Conservation (phyloP, 2,113 vertebrate species). For the Etia nguti region DNA sequence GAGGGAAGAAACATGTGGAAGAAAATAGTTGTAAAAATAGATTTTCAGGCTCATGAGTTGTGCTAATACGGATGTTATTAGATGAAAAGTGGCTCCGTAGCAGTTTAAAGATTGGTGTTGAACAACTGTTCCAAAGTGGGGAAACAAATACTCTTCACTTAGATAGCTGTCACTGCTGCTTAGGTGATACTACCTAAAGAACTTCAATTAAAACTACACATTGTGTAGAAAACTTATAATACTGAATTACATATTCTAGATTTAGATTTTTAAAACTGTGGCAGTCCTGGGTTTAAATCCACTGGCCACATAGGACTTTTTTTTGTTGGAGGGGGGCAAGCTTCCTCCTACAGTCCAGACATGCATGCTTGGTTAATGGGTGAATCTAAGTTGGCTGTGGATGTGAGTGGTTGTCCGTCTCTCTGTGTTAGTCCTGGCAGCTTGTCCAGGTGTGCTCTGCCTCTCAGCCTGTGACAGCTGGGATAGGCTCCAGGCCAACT, state of each 20-base stretch:
- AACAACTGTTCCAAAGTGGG: no score
- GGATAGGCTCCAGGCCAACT: not conserved
- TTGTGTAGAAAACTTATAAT: rapidly evolving
- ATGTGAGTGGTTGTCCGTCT: not conserved
- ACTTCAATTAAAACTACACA: rapidly evolving
- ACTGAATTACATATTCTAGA: not conserved
- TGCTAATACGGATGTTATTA: rapidly evolving
- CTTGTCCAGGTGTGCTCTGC: not conserved
- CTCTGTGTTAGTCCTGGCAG: not conserved
- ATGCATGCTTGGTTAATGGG: not conserved
- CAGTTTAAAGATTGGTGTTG: no score
- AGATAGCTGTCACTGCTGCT: not conserved
- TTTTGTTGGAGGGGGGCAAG: rapidly evolving
- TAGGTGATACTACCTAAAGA: not conserved
- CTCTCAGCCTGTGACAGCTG: not conserved
- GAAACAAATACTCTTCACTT: not conserved
- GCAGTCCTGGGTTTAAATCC: not conserved
- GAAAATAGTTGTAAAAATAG: not conserved
- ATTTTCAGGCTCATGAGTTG: not conserved
- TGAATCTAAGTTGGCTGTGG: not conserved
- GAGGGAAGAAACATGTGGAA: not conserved
- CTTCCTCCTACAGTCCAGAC: not conserved
- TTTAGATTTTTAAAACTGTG: not conserved
- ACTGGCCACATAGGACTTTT: rapidly evolving
- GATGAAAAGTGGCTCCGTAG: not conserved